Evolutionary conservation across 2,888 invertebrate species (phyloP), one percentile per base, ranked within the genome.

Genomic region (Trachelus troglodyta): DNA sequence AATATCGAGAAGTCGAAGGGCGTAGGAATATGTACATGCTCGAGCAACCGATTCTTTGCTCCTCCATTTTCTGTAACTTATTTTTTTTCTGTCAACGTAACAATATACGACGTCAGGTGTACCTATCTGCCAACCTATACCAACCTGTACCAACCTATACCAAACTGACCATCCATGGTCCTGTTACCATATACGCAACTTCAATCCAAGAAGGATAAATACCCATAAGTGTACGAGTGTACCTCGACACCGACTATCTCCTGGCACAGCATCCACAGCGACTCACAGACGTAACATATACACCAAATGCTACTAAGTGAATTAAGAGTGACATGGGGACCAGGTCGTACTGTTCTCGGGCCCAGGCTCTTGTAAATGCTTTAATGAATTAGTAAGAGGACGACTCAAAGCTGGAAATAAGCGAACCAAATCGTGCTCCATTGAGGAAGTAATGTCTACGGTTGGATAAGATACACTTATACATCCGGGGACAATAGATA

Each of bases 311-410:
- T 76, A 75, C 78, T 86, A 86, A 85, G 80, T 82, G 86, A 83
- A 86, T 85, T 81, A 83, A 81, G 83, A 84, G 81, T 80, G 83
- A 85, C 82, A 83, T 77, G 78, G 76, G 77, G 79, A 73, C 75
- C 73, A 71, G 77, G 78, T 77, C 79, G 76, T 79, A 79, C 80
- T 77, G 80, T 37, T 34, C 34, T 75, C 71, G 40, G 69, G 56
- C 75, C 56, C 30, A 69, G 69, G 76, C 81, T 73, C 83, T 84
- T 83, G 84, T 85, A 85, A 86, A 85, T 84, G 86, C 81, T 85
- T 81, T 80, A 84, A 85, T 81, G 85, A 87, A 87, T 85, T 85
- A 86, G 83, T 82, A 79, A 80, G 83, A 79, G 83, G 79, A 80
- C 75, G 82, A 80, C 81, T 83, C 80, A 78, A 83, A 82, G 82